A percentile compares a stretch with the other conserved stretches of the same genome.
Evolutionary conservation across 2,113 vertebrate genomes (phyloP).

Genomic region (Oncorhynchus clarkii): DNA sequence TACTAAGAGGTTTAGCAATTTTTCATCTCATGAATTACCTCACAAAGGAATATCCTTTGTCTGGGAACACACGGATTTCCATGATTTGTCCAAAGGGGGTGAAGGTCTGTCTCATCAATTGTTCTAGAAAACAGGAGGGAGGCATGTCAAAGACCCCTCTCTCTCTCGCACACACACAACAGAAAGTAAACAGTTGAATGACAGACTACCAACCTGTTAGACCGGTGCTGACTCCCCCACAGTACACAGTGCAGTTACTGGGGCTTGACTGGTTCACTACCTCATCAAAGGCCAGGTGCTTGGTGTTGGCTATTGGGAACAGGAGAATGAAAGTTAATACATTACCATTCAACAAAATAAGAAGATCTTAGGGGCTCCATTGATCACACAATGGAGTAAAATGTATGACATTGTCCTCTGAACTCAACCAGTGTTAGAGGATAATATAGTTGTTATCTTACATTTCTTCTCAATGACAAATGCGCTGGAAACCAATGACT

Average conservation of each 20-base stretch:
- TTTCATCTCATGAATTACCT: constrained; percentile 70
- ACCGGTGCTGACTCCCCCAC: constrained; percentile 91
- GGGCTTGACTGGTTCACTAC: constrained; percentile 96
- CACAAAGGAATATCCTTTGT: constrained; percentile 98
- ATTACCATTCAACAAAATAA: neutral
- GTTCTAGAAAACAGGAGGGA: constrained; percentile 74
- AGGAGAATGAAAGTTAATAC: neutral
- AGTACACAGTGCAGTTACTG: constrained; percentile 97
- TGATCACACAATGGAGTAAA: neutral
- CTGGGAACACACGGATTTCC: constrained; percentile 97
- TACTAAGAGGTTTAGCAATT: neutral
- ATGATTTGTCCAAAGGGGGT: constrained; percentile 96
- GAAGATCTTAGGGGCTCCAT: neutral
- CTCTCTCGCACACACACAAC: neutral
- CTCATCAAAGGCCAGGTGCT: constrained; percentile 94
- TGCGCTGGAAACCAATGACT: neutral
- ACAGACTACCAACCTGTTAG: constrained; percentile 82
- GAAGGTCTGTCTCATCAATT: constrained; percentile 98
- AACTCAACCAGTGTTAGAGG: neutral
- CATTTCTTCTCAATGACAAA: too few species aligned
- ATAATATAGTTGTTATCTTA: neutral
- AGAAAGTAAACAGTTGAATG: neutral
- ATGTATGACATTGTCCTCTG: neutral
- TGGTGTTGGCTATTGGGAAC: constrained; percentile 77
- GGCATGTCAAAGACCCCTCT: too few species aligned